Conservation (phyloP, 2,113 vertebrate species). For the Eptesicus fuscus region DNA sequence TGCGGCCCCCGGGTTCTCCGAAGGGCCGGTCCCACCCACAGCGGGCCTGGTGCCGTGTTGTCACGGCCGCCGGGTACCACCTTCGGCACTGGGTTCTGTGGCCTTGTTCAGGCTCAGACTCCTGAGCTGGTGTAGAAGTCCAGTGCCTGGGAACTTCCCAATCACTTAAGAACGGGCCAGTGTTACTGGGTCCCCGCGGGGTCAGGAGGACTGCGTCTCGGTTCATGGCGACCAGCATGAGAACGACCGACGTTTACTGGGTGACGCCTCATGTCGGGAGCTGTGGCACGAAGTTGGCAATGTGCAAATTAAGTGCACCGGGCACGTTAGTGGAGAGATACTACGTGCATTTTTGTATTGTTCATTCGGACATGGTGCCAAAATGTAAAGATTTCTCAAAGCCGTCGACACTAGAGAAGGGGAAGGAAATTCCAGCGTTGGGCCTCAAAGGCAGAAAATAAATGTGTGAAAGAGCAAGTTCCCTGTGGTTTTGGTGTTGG, state of each 20-base stretch:
- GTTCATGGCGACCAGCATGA: not conserved
- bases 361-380: not conserved
- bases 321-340: not conserved
- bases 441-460: not conserved
- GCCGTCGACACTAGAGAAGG: too few relatives aligned
- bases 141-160: not conserved
- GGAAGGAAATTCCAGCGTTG: not conserved
- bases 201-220: fast-evolving
- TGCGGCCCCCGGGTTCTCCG: too few relatives aligned
- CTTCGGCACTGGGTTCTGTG: not conserved
- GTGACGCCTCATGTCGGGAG: fast-evolving
- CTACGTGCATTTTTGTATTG: fast-evolving
- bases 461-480: not conserved
- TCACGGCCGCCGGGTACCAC: fast-evolving
- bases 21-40: too few relatives aligned
- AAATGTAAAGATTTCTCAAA: not conserved
- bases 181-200: fast-evolving
- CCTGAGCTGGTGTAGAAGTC: not conserved
- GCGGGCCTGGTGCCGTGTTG: too few relatives aligned
- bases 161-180: fast-evolving
- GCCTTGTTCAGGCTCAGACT: not conserved
- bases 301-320: too few relatives aligned
- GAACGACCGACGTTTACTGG: fast-evolving
- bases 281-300: too few relatives aligned
- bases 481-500: not conserved